Conservation (phyloP, 2,797 vertebrate species). For the Calcarius lapponicus region DNA sequence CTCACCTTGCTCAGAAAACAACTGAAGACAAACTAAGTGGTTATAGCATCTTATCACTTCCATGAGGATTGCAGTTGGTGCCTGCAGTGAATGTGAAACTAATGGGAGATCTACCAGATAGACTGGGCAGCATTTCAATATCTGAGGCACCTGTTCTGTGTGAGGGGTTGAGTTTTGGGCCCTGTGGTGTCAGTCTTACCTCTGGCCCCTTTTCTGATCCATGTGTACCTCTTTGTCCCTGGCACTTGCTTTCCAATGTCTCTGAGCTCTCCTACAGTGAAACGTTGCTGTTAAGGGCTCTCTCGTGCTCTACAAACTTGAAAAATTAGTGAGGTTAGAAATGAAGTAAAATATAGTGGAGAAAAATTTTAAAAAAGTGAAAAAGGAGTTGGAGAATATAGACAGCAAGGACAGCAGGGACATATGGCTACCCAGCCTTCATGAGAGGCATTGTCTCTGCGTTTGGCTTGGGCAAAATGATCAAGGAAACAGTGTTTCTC, state of each 20-base stretch:
- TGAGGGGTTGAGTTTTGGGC: background rate
- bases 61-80: background rate
- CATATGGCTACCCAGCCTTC: background rate
- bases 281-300: background rate
- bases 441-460: background rate
- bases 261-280: background rate
- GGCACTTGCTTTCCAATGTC: background rate
- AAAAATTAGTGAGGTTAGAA: background rate
- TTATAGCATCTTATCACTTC: background rate
- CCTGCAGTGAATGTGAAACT: background rate
- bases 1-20: background rate
- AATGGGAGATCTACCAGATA: background rate
- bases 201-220: background rate
- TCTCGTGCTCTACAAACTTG: background rate
- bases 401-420: background rate
- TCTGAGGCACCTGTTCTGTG: background rate
- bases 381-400: background rate
- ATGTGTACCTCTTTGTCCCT: rapidly evolving
- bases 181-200: background rate
- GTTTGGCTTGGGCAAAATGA: background rate
- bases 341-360: background rate
- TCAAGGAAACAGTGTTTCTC: background rate
- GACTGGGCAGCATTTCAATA: background rate
- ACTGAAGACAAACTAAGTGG: background rate
- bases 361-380: background rate